Evolutionary conservation across 2,888 invertebrate species (phyloP).

Genomic region (Vesta saturnalis): DNA sequence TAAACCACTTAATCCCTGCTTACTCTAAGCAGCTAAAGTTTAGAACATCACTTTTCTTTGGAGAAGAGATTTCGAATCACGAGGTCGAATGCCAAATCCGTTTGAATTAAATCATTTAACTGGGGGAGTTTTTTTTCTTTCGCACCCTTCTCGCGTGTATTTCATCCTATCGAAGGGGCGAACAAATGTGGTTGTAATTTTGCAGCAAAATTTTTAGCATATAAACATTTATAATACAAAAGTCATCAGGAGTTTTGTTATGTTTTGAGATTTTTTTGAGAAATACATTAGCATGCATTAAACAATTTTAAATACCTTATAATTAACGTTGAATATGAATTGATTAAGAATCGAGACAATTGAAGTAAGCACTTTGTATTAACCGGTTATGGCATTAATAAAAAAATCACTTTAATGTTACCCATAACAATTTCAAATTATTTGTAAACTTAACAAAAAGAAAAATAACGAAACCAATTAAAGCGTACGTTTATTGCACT

Average conservation of each 20-base stretch:
- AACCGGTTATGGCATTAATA: slow-evolving; percentile 13
- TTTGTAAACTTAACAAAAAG: slow-evolving; percentile 21
- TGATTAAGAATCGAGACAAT: too few relatives aligned
- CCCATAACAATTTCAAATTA: slow-evolving; percentile 2
- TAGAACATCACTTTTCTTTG: slow-evolving; percentile 50
- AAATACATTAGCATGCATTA: too few relatives aligned
- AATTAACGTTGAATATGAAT: too few relatives aligned
- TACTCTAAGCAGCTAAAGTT: slow-evolving; percentile 48
- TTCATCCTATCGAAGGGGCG: slow-evolving; percentile 15
- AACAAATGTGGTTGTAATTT: slow-evolving; percentile 25
- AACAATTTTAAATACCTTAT: too few relatives aligned
- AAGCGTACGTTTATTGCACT: slow-evolving; percentile 30
- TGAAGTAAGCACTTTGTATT: too few relatives aligned
- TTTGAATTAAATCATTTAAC: slow-evolving; percentile 51
- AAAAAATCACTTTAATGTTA: neutral
- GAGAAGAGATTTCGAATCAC: slow-evolving; percentile 45
- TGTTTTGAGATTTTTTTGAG: too few relatives aligned
- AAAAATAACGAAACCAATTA: slow-evolving; percentile 18
- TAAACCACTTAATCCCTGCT: slow-evolving; percentile 52
- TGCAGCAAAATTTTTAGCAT: neutral
- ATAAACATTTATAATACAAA: neutral
- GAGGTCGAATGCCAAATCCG: slow-evolving; percentile 48
- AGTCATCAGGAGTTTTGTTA: too few relatives aligned
- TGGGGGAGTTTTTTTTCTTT: slow-evolving; percentile 40
- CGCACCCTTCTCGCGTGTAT: slow-evolving; percentile 24